These are phyloP conservation scores for Apis florea DNA, from an alignment of 1,140 invertebrate genomes.

Conservation along the genomic window DNA sequence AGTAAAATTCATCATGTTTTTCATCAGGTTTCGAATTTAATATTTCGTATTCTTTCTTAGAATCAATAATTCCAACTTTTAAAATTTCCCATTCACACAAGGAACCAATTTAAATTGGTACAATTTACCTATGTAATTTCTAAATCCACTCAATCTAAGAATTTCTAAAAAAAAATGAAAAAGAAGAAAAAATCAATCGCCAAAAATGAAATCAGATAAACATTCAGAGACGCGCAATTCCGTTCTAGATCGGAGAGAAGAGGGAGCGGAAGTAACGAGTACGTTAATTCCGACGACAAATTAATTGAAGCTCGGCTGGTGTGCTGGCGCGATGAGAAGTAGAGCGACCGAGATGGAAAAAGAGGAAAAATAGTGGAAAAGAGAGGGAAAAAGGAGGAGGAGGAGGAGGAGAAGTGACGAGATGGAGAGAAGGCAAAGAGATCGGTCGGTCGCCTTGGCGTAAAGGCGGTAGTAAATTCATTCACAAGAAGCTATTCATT, in stretches of 20 bases:
- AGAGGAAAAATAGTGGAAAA: neutral
- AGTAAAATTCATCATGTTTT: too few species aligned
- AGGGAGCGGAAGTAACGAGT: conserved; percentile 18
- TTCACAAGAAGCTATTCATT: conserved; percentile 63
- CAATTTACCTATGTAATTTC: too few species aligned
- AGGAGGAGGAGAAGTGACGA: neutral
- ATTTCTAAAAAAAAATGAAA: neutral
- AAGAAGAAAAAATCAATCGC: neutral
- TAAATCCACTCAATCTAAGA: too few species aligned
- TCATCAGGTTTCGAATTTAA: too few species aligned
- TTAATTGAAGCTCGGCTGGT: conserved; percentile 31
- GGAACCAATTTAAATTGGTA: too few species aligned
- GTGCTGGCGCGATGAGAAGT: conserved; percentile 22
- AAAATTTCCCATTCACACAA: too few species aligned
- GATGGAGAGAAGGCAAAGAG: conserved; percentile 10
- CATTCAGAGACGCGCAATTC: neutral
- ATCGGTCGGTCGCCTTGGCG: conserved; percentile 24
- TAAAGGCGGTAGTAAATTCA: conserved; percentile 63
- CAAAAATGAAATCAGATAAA: too few species aligned
- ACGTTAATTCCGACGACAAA: conserved; percentile 48
- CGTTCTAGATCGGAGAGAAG: neutral
- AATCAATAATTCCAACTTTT: too few species aligned
- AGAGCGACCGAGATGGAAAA: conserved; percentile 9
- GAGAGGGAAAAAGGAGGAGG: neutral
- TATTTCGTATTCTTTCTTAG: too few species aligned